Conservation (phyloP, 1,140 invertebrate genomes). For the Venustaconcha ellipsiformis region DNA sequence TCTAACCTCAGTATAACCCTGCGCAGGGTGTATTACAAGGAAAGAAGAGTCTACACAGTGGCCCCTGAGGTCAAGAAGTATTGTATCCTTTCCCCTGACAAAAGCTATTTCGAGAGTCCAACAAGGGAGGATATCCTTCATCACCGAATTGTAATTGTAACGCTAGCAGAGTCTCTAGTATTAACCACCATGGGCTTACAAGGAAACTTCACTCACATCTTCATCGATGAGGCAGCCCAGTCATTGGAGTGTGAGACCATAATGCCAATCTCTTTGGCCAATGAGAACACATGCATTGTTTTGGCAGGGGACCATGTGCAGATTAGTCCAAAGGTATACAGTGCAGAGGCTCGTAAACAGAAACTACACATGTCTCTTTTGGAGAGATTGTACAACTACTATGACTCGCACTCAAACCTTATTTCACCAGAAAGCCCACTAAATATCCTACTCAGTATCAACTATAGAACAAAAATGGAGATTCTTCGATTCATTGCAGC, state of each 20-base stretch:
- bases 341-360: constrained; percentile 52
- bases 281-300: constrained; percentile 60
- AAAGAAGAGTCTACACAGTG: constrained; percentile 81
- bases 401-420: constrained; percentile 46
- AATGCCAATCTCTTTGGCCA: constrained; percentile 57
- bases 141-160: constrained; percentile 83
- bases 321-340: constrained; percentile 62
- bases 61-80: constrained; percentile 79
- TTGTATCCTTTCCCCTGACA: constrained; percentile 76
- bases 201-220: constrained; percentile 61
- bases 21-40: constrained; percentile 82
- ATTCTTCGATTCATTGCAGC: constrained; percentile 86
- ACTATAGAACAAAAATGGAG: constrained; percentile 86
- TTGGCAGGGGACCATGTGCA: constrained; percentile 62
- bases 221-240: constrained; percentile 63
- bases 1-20: constrained; percentile 25
- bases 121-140: constrained; percentile 78
- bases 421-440: constrained; percentile 37
- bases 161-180: constrained; percentile 78
- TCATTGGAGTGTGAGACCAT: constrained; percentile 58
- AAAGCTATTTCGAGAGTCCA: constrained; percentile 75
- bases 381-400: constrained; percentile 58
- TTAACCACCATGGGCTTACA: constrained; percentile 43
- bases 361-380: constrained; percentile 59
- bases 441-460: constrained; percentile 74